These are phyloP conservation scores for Crotalus tigris DNA, from an alignment of 2,113 vertebrate species.

Conservation along the genomic window DNA sequence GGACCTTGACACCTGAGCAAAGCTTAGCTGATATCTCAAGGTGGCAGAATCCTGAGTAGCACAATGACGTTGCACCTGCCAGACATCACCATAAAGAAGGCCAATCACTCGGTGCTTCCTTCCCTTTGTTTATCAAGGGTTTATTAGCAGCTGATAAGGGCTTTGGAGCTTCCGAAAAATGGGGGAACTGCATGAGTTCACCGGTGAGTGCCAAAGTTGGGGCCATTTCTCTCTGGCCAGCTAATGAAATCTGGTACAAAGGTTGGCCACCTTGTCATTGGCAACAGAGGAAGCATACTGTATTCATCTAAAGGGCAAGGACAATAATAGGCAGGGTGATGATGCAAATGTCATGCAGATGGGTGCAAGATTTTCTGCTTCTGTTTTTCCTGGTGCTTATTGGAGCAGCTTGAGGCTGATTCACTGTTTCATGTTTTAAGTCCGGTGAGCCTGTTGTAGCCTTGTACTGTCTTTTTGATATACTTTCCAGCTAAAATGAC, in stretches of 20 bases:
- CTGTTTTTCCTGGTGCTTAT: neutral
- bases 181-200: neutral
- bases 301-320: neutral
- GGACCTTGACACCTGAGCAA: slow-evolving; percentile 9
- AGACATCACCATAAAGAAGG: neutral
- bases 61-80: slow-evolving; percentile 1
- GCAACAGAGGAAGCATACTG: neutral
- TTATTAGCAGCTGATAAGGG: slow-evolving; percentile 17
- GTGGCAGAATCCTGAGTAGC: slow-evolving; percentile 1
- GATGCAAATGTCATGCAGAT: neutral
- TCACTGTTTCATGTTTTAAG: neutral
- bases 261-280: neutral
- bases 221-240: neutral
- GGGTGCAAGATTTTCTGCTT: neutral
- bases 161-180: slow-evolving; percentile 18
- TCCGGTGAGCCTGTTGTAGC: neutral
- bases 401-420: neutral
- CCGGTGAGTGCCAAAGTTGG: neutral
- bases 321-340: neutral
- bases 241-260: neutral
- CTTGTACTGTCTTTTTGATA: neutral
- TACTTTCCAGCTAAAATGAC: neutral
- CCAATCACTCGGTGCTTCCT: neutral
- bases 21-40: slow-evolving; percentile 18
- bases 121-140: neutral